phyloP scores from a whole-genome alignment of 2,113 vertebrate species.

The Hoplias malabaricus region DNA sequence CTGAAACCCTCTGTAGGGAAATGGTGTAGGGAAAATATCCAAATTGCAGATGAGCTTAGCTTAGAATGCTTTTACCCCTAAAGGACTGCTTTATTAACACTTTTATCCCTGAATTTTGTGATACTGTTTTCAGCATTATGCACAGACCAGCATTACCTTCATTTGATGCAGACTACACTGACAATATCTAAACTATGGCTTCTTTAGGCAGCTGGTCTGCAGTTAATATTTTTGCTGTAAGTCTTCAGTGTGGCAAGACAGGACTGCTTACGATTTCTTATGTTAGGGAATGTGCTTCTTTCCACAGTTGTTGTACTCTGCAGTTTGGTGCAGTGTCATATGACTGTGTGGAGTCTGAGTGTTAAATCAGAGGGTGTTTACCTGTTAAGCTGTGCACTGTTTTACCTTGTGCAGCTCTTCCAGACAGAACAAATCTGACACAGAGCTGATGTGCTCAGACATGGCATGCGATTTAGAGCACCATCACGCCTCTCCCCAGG shows the following conservation, averaged over 20 bases:
- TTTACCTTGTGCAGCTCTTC: neutral
- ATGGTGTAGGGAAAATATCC: conserved; percentile 12
- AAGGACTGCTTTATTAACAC: neutral
- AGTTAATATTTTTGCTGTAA: neutral
- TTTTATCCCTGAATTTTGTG: neutral
- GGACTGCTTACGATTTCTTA: neutral
- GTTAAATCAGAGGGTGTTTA: conserved; percentile 25
- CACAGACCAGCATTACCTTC: neutral
- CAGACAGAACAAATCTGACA: conserved; percentile 29
- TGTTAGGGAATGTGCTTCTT: neutral
- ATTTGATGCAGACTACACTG: neutral
- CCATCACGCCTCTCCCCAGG: conserved; percentile 12
- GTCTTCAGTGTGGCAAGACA: neutral
- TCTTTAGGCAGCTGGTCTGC: neutral
- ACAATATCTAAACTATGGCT: neutral
- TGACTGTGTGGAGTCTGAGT: neutral
- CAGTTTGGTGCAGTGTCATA: conserved; percentile 8
- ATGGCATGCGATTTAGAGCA: conserved; percentile 34
- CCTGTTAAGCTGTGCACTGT: conserved; percentile 5
- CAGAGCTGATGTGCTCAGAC: conserved; percentile 24
- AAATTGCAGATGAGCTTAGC: neutral
- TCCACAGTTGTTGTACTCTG: neutral
- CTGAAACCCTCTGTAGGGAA: conserved; percentile 21
- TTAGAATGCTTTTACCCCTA: neutral
- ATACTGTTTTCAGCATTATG: neutral